phyloP scores from a whole-genome alignment of 1,140 invertebrate species.

The Bombyx mori region DNA sequence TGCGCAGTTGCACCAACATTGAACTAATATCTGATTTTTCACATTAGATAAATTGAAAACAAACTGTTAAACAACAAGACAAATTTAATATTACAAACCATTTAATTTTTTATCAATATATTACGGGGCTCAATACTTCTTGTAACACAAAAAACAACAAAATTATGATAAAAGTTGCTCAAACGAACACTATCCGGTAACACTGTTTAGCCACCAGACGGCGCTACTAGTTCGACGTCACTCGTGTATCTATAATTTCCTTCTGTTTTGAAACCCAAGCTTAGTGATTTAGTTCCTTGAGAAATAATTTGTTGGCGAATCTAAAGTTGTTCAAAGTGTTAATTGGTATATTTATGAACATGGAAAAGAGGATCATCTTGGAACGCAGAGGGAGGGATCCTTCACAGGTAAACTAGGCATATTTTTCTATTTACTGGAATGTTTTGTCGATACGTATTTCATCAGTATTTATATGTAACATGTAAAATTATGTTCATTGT shows the following conservation, averaged over 20 bases:
- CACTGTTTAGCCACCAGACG: slow-evolving; percentile 43
- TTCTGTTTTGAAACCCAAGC: slow-evolving; percentile 72
- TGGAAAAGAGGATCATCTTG: slow-evolving; percentile 94
- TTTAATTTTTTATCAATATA: neutral
- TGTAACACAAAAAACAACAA: neutral
- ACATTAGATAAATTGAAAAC: neutral
- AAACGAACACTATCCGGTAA: slow-evolving; percentile 42
- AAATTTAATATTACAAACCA: neutral
- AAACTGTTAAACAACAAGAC: too few relatives aligned
- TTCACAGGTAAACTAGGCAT: slow-evolving; percentile 80
- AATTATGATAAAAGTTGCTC: slow-evolving; percentile 14
- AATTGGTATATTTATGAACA: slow-evolving; percentile 61
- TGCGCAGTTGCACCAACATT: slow-evolving; percentile 13
- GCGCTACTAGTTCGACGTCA: slow-evolving; percentile 61
- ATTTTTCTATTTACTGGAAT: slow-evolving; percentile 59
- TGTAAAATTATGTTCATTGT: slow-evolving; percentile 20
- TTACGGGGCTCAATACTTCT: too few relatives aligned
- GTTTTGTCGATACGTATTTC: slow-evolving; percentile 72
- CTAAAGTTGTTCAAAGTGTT: slow-evolving; percentile 44
- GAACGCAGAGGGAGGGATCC: slow-evolving; percentile 88
- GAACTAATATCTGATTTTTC: neutral
- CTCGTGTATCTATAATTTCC: slow-evolving; percentile 70
- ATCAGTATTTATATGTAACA: slow-evolving; percentile 36
- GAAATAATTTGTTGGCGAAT: slow-evolving; percentile 43
- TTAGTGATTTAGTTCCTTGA: slow-evolving; percentile 62